Percentiles rank a stretch among this genome's conserved stretches.
Evolutionary conservation across 2,888 invertebrate species (phyloP).

Genomic region (Dione vanillae): DNA sequence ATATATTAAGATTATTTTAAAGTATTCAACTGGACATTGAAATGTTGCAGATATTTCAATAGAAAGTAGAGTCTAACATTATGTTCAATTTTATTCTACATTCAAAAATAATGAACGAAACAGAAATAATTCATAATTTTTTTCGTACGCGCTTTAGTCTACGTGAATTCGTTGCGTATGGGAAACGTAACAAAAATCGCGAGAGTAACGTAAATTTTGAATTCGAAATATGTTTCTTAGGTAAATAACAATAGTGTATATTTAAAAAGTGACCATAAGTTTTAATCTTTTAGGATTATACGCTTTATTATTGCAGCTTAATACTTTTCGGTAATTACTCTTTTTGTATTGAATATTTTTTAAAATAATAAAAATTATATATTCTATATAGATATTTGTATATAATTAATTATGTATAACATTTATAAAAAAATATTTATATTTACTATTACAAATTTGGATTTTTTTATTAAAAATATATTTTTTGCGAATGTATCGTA

Average conservation of each 20-base stretch:
- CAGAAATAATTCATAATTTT: slow-evolving; percentile 2
- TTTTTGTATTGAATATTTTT: background rate
- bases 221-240: slow-evolving; percentile 6
- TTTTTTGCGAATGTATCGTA: background rate
- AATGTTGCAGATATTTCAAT: too few species aligned
- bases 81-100: background rate
- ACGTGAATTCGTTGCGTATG: background rate
- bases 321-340: background rate
- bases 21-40: background rate
- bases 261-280: background rate
- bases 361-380: background rate
- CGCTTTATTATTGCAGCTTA: too few species aligned
- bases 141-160: background rate
- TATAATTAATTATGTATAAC: background rate
- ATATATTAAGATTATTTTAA: background rate
- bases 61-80: background rate
- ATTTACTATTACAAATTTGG: background rate
- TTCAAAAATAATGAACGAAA: slow-evolving; percentile 16
- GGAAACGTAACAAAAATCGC: background rate
- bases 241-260: background rate
- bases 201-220: background rate
- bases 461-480: background rate
- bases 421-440: background rate
- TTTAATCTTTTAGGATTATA: background rate
- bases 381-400: too few species aligned